Base-by-base conservation (phyloP, 2,113 vertebrate genomes). In the Isichthys henryi region DNA sequence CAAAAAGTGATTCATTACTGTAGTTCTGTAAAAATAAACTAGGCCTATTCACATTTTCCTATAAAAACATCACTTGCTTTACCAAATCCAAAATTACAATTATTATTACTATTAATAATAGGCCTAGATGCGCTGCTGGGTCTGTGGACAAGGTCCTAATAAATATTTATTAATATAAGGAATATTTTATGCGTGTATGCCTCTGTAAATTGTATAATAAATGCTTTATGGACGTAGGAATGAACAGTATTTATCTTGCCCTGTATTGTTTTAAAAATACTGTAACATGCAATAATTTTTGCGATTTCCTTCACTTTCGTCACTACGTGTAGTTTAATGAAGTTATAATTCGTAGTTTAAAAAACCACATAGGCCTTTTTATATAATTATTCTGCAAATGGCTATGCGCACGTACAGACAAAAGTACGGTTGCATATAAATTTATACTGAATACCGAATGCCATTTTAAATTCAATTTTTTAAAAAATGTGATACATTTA, bases 131-230 rank as follows among this genome's bases (percentile, higher is more conserved):
- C 23, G 35, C 35, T 80, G 43, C 35, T 80, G 35, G 31, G 31
- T 80, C 35, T 80, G 35, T 80, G 13, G 19, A 15, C 15, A 80
- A 80, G 17, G 35, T 77, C 70, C 13, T 77, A 35, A 80, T 80
- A 17, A 95, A 94, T 96, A 94, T 95, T 95, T 95, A 95, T 48
- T 10, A 10, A 84, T 84, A 10, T 84, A 84, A 23, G 48, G 19
- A 83, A 21, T 45, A 45, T 39, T 43, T 43, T 80, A 80, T 43
- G 35, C 19, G 19, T n/a, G 21, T n/a, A 46, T 84, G 82, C 45
- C 9, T 48, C 45, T 84, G 4, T 84, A 46, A 48, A 46, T 84
- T 84, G 2, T 39, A 39, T 77, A 77, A 77, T 35, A 39, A 43
- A 77, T 77, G 17, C 35, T 17, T 80, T 43, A 39, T 35, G n/a